phyloP scores from a whole-genome alignment of 2,797 vertebrate species.

The Anguilla megastoma region DNA sequence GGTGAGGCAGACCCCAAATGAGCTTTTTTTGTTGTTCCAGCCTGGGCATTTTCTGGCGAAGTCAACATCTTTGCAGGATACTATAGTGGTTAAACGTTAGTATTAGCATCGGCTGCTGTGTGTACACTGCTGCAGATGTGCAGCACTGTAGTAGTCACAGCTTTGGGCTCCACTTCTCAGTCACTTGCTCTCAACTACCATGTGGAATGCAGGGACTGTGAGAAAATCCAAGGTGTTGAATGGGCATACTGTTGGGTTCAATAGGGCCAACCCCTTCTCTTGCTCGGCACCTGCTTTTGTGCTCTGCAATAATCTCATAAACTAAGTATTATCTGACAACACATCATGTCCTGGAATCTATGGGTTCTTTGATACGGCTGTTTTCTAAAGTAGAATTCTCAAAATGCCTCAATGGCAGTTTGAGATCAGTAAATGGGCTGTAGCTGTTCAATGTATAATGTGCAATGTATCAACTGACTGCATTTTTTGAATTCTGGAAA shows the following conservation, averaged over 20 bases:
- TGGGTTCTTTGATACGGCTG: background rate
- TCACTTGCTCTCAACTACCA: background rate
- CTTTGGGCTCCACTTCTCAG: background rate
- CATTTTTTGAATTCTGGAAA: background rate
- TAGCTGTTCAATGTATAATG: background rate
- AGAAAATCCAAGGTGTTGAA: background rate
- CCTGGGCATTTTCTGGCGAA: background rate
- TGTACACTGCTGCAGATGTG: background rate
- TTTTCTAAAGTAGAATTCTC: background rate
- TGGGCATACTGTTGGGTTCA: background rate
- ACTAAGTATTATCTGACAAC: background rate
- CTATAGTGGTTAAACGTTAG: background rate
- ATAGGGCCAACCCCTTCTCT: background rate
- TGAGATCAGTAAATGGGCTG: background rate
- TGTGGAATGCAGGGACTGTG: background rate
- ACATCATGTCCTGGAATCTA: background rate
- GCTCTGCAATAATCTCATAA: background rate
- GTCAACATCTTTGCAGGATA: background rate
- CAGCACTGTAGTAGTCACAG: background rate
- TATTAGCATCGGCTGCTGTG: background rate
- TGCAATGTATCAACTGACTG: background rate
- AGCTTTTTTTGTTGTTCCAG: background rate
- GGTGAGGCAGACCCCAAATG: background rate
- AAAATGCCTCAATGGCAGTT: background rate
- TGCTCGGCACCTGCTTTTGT: background rate